Conservation (phyloP, 2,888 invertebrate species). For the Chrysolina americana region DNA sequence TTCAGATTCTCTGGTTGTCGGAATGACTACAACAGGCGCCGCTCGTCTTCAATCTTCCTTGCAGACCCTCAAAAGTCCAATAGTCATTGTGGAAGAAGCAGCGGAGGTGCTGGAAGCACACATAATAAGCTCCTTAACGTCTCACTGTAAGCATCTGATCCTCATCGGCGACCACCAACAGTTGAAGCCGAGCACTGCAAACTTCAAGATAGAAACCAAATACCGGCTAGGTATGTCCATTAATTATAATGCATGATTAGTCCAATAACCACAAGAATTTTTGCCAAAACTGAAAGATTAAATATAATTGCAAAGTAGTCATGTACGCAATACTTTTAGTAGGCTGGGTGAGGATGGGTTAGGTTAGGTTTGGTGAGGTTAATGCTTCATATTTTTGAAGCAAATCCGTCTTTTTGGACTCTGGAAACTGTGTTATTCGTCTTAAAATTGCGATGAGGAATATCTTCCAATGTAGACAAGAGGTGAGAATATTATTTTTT, state of each 20-base stretch:
- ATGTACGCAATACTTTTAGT: too few relatives aligned
- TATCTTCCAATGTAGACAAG: too few relatives aligned
- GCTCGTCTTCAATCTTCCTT: slow-evolving; percentile 78
- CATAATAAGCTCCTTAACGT: slow-evolving; percentile 77
- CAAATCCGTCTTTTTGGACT: too few relatives aligned
- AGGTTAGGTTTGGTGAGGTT: too few relatives aligned
- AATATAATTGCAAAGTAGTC: too few relatives aligned
- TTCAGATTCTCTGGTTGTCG: slow-evolving; percentile 59
- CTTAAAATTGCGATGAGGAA: too few relatives aligned
- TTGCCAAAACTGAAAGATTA: too few relatives aligned
- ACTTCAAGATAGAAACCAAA: slow-evolving; percentile 77
- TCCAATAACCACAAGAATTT: too few relatives aligned
- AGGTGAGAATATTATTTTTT: too few relatives aligned
- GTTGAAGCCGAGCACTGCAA: slow-evolving; percentile 79
- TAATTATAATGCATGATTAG: slow-evolving; percentile 64
- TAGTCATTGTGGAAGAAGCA: slow-evolving; percentile 90
- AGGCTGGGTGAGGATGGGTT: too few relatives aligned
- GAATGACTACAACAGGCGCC: slow-evolving; percentile 85
- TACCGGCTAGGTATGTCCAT: slow-evolving; percentile 57
- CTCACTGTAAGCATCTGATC: slow-evolving; percentile 84
- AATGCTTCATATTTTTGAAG: too few relatives aligned
- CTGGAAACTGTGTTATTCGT: too few relatives aligned
- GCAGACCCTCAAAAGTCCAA: slow-evolving; percentile 74
- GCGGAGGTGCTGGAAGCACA: slow-evolving; percentile 91
- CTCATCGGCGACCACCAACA: slow-evolving; percentile 74